Evolutionary conservation across 2,797 vertebrate species (phyloP), one percentile per base, ranked within the genome.

Genomic region (Echeneis naucrates): DNA sequence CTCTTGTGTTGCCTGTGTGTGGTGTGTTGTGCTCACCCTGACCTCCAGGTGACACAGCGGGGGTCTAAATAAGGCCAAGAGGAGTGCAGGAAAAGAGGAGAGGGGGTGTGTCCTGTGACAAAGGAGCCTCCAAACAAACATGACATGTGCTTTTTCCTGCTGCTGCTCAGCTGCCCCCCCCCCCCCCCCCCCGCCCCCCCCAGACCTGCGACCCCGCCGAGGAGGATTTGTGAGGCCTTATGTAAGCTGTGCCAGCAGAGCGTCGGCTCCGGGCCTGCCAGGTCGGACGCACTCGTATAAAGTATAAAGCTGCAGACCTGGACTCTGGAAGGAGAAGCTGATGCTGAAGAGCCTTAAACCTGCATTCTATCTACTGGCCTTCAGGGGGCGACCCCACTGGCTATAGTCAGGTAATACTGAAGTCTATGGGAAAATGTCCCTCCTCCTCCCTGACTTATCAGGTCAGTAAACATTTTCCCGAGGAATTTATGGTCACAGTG

Each of bases 11-110:
- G 40, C 30, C 37, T 75, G 62, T 68, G 68, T 74, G 40, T 44
- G 17, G 72, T 76, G 76, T 55, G 3, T 91, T 58, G 3, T 91
- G 86, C 91, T 95, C 93, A 93, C 86, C 77, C 94, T 97, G 95
- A 96, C 96, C 96, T 90, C 85, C 90, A 77, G 51, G 86, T 94
- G 90, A 94, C 93, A 93, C 78, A 42, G 69, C 35, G 54, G 77
- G 76, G 78, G 92, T 89, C 91, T 91, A 91, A 92, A 90, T 92
- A 90, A 93, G 92, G 90, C 88, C 87, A 89, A 77, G 77, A 87
- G 35, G 83, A 89, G 91, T 91, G 84, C 88, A 90, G 87, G 83
- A 83, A 85, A 70, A 58, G 79, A 6, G 74, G 72, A 78, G 79
- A 51, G 48, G 74, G 72, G 58, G 74, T 74, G 77, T 72, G 77